phyloP scores from a whole-genome alignment of 2,888 invertebrate genomes.

The Cosmopolites sordidus region DNA sequence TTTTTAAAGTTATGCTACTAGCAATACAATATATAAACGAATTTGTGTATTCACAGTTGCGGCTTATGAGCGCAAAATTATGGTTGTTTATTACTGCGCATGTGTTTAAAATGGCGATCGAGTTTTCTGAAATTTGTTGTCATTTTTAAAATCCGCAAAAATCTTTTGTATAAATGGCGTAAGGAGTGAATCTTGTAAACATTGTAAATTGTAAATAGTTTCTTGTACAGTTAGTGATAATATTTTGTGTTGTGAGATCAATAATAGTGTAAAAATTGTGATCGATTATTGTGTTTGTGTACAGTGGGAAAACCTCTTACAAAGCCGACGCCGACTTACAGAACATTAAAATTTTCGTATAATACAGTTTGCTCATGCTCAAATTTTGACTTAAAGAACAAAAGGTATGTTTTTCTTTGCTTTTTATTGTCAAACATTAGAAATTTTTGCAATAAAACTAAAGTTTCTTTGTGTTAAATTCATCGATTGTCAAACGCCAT shows the following conservation, averaged over 20 bases:
- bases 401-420: conserved; percentile 38
- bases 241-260: conserved; percentile 54
- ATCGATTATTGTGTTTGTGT: conserved; percentile 57
- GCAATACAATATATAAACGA: too few species aligned
- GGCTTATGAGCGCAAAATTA: too few species aligned
- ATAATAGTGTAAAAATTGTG: conserved; percentile 54
- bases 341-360: conserved; percentile 50
- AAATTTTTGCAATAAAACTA: not conserved
- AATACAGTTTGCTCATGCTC: conserved; percentile 47
- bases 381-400: conserved; percentile 38
- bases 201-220: conserved; percentile 71
- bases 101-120: conserved; percentile 48
- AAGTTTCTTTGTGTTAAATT: conserved; percentile 52
- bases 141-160: conserved; percentile 54
- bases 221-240: conserved; percentile 70
- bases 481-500: conserved; percentile 53
- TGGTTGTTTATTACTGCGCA: conserved; percentile 14
- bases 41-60: too few species aligned
- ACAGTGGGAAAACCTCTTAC: conserved; percentile 56
- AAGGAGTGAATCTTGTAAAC: conserved; percentile 60
- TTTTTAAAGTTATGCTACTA: too few species aligned
- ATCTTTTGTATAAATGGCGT: conserved; percentile 66
- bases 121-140: conserved; percentile 45
- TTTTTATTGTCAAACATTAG: conserved; percentile 20
- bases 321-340: conserved; percentile 58